Base-by-base conservation (phyloP, 2,113 vertebrate genomes). In the Cinclus cinclus region DNA sequence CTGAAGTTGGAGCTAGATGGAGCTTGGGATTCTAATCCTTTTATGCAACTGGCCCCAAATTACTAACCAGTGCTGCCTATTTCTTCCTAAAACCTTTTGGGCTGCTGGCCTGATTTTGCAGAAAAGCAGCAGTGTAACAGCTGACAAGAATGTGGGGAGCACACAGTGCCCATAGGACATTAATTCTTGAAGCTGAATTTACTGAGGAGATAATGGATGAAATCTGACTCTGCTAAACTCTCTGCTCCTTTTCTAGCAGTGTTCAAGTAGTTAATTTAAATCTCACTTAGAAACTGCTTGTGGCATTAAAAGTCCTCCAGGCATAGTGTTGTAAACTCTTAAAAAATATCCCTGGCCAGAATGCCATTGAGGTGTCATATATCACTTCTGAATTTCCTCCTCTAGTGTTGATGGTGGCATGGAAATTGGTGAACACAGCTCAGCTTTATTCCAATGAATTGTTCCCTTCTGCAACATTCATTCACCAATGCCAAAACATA, bases 221-320 rank as follows among this genome's bases (percentile, higher is more conserved):
- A 96, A 74, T 71, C 79, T 78, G 92, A 87, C 71, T 92, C 80
- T 81, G 73, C 80, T 87, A 50, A 78, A 65, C 64, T 80, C 77
- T 80, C 68, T 28, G 44, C 71, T 84, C 56, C 90, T 90, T 78
- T 67, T 30, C 46, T 67, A 74, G 83, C 80, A 47, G 50, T 21
- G 49, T 76, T 84, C 65, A 92, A 92, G 86, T 83, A 76, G 92
- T 95, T 94, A 31, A 67, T 92, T 94, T 94, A 74, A 83, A 87
- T 85, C 90, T 94, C 90, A 81, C 89, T 90, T 82, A 92, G 87
- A 73, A 94, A 42, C 39, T 70, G 44, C 89, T 91, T 82, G 89
- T 87, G 78, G 74, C 70, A 55, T 75, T 96, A 60, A 7, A 64
- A 76, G 83, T 92, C 88, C 58, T 90, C 76, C 65, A 87, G 83